Evolutionary conservation across 2,888 invertebrate species (phyloP).

Genomic region (Monoplex corrugatus): DNA sequence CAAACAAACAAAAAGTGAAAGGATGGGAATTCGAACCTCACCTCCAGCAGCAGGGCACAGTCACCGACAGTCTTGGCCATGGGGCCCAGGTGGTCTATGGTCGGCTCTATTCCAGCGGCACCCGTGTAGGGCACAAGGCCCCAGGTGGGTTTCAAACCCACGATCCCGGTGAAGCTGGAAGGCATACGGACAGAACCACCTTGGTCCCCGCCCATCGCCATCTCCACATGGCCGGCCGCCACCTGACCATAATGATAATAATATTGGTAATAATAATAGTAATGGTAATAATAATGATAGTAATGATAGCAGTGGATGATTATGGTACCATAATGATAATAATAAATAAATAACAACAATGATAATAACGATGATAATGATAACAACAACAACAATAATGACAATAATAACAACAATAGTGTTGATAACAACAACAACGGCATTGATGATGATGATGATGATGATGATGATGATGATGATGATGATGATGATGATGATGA

Average conservation of each 20-base stretch:
- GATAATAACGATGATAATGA: too few species aligned
- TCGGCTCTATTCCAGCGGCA: conserved; percentile 65
- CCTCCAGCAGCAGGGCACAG: conserved; percentile 77
- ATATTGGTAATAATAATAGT: too few species aligned
- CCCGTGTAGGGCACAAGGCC: conserved; percentile 80
- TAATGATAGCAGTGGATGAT: neutral
- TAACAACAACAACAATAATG: too few species aligned
- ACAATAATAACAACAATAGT: too few species aligned
- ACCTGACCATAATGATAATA: too few species aligned
- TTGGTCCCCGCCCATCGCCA: conserved; percentile 78
- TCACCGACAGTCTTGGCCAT: conserved; percentile 77
- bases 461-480: too few species aligned
- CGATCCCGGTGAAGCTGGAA: conserved; percentile 75
- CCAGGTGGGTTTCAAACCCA: conserved; percentile 78
- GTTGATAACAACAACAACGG: too few species aligned
- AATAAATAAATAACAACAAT: neutral
- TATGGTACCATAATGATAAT: neutral
- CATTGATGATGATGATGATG: too few species aligned
- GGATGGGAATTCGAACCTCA: conserved; percentile 49
- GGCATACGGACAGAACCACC: conserved; percentile 79
- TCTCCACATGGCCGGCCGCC: conserved; percentile 69
- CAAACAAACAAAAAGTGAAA: neutral
- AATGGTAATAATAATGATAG: neutral
- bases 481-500: too few species aligned
- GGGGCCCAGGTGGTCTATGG: conserved; percentile 77